These are phyloP conservation scores for Callopanchax toddi DNA, from an alignment of 2,113 vertebrate species.

Conservation along the genomic window DNA sequence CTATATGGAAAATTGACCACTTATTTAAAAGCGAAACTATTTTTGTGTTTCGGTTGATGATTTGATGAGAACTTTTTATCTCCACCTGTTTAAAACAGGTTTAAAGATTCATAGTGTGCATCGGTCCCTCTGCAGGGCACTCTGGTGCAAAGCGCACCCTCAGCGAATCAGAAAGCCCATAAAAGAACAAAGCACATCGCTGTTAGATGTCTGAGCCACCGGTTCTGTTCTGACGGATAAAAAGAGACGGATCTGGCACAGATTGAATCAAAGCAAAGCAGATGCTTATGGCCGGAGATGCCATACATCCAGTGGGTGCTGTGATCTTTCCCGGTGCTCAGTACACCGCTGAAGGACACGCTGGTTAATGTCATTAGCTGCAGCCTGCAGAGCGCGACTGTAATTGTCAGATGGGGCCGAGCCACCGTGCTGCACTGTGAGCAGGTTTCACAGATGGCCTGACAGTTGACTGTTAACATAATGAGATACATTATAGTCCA, in stretches of 20 bases:
- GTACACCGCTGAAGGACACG: conserved; percentile 67
- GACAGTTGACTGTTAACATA: conserved; percentile 73
- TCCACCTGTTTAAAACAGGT: background rate
- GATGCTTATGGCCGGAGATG: conserved; percentile 15
- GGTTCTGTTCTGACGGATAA: background rate
- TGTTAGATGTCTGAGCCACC: background rate
- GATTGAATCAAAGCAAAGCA: conserved; percentile 5
- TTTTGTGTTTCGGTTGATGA: no score
- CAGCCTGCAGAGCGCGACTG: conserved; percentile 64
- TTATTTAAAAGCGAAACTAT: no score
- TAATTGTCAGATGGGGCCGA: conserved; percentile 71
- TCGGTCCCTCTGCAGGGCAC: background rate
- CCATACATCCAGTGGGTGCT: conserved; percentile 20
- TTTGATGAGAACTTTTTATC: background rate
- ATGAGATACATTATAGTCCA: conserved; percentile 68
- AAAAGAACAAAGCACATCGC: background rate
- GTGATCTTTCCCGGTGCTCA: conserved; percentile 17
- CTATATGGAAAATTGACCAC: no score
- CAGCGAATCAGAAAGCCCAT: background rate
- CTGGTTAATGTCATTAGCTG: conserved; percentile 73
- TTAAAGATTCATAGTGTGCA: background rate
- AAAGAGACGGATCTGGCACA: background rate
- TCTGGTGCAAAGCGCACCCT: background rate
- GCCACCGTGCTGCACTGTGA: conserved; percentile 51
- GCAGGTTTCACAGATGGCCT: conserved; percentile 74